Evolutionary conservation across 2,888 invertebrate species (phyloP).

Genomic region (Sinhomidia bicolor): DNA sequence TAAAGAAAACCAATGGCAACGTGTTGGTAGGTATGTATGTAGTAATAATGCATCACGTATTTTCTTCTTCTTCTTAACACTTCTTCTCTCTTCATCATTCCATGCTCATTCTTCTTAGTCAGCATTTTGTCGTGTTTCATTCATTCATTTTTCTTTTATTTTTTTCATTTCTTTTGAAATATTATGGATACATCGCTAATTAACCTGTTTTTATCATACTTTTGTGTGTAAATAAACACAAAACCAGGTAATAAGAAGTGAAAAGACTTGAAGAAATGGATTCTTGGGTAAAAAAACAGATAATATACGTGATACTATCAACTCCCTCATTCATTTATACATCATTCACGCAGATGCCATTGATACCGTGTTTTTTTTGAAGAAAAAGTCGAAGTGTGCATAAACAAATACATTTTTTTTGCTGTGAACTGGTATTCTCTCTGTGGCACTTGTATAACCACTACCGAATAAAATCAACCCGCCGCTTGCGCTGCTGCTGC

Average conservation of each 20-base stretch:
- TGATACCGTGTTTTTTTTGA: neutral
- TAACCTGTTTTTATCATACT: constrained; percentile 64
- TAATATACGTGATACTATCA: constrained; percentile 59
- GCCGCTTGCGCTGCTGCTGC: neutral
- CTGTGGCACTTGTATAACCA: constrained; percentile 35
- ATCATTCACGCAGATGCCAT: constrained; percentile 18
- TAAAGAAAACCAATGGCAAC: neutral
- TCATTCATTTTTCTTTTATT: constrained; percentile 1
- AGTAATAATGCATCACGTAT: too few relatives aligned
- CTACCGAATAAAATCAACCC: constrained; percentile 42
- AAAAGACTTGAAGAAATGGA: neutral
- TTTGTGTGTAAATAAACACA: constrained; percentile 16
- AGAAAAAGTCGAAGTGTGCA: neutral
- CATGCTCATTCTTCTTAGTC: too few relatives aligned
- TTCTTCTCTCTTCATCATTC: too few relatives aligned
- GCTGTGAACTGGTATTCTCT: constrained; percentile 28
- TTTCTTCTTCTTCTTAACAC: too few relatives aligned
- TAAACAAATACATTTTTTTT: neutral
- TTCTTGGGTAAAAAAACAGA: neutral
- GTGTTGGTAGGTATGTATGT: too few relatives aligned
- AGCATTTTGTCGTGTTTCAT: neutral
- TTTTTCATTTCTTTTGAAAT: too few relatives aligned
- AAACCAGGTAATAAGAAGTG: constrained; percentile 27
- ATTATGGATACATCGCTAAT: constrained; percentile 60
- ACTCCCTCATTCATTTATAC: constrained; percentile 12